A percentile compares a stretch with the other conserved stretches of the same genome.
These are phyloP conservation scores for Steinernema khuongi DNA, from an alignment of 1,140 invertebrate genomes.

Conservation along the genomic window DNA sequence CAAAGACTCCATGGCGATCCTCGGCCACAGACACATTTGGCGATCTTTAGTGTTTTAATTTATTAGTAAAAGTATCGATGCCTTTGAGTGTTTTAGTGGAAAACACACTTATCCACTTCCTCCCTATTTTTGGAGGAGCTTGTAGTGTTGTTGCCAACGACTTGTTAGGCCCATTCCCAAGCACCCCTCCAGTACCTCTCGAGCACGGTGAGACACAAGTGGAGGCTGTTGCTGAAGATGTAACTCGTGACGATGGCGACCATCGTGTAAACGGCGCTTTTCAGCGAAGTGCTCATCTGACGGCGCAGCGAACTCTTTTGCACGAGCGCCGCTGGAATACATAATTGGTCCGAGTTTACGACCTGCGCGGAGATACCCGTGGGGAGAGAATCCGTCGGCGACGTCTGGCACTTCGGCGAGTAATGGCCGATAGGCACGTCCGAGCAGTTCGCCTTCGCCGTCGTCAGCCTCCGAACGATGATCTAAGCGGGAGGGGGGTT, in stretches of 20 bases:
- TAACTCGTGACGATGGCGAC: slow-evolving; percentile 46
- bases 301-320: neutral
- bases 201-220: slow-evolving; percentile 46
- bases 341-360: neutral
- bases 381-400: slow-evolving; percentile 20
- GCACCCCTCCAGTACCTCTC: slow-evolving; percentile 45
- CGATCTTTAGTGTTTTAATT: too few species aligned
- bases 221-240: slow-evolving; percentile 46
- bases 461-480: slow-evolving; percentile 18
- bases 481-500: neutral
- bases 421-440: slow-evolving; percentile 14
- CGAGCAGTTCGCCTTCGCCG: slow-evolving; percentile 7
- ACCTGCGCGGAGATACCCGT: slow-evolving; percentile 14
- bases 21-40: too few species aligned
- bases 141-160: too few species aligned
- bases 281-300: slow-evolving; percentile 42
- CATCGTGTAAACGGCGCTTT: slow-evolving; percentile 46
- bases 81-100: neutral
- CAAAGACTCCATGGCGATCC: too few species aligned
- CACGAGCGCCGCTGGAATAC: neutral
- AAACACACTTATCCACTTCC: neutral
- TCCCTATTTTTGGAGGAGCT: too few species aligned
- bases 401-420: slow-evolving; percentile 20
- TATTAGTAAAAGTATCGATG: too few species aligned
- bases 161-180: too few species aligned